Conservation (phyloP, 1,140 invertebrate species). For the Drosophila parabipectinata region DNA sequence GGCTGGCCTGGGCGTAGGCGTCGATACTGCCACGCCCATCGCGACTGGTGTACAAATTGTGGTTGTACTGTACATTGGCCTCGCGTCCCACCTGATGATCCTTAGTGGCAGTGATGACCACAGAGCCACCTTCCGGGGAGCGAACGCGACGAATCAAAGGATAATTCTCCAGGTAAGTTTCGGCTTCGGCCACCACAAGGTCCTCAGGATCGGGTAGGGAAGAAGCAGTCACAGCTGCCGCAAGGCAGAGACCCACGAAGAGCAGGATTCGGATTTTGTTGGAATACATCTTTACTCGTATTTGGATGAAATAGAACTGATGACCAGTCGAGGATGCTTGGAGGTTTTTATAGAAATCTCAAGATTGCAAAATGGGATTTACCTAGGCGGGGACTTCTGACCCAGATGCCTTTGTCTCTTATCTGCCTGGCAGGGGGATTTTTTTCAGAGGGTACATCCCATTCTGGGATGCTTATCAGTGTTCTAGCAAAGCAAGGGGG, state of each 20-base stretch:
- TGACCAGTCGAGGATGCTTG: not conserved
- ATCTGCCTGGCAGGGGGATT: conserved; percentile 25
- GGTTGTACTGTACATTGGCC: conserved; percentile 62
- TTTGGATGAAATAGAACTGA: conserved; percentile 40
- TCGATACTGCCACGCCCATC: conserved; percentile 71
- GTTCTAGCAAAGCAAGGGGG: not conserved
- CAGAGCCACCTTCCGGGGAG: conserved; percentile 54
- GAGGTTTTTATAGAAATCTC: conserved; percentile 42
- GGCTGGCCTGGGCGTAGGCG: conserved; percentile 71
- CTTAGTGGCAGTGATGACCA: conserved; percentile 43
- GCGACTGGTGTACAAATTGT: conserved; percentile 58
- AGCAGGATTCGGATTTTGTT: conserved; percentile 26
- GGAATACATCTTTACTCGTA: conserved; percentile 40
- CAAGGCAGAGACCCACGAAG: conserved; percentile 33
- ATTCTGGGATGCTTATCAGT: conserved; percentile 18
- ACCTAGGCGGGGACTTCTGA: conserved; percentile 24
- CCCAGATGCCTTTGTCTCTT: conserved; percentile 3
- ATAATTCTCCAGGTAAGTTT: not conserved
- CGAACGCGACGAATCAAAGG: conserved; percentile 30
- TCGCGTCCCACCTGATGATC: conserved; percentile 53
- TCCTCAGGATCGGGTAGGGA: conserved; percentile 18
- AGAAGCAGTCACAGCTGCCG: conserved; percentile 18
- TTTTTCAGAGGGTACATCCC: conserved; percentile 34
- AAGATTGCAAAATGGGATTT: conserved; percentile 14
- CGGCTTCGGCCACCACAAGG: not conserved